These are phyloP conservation scores for Nymphalis polychloros DNA, from an alignment of 2,888 invertebrate species.

Conservation along the genomic window DNA sequence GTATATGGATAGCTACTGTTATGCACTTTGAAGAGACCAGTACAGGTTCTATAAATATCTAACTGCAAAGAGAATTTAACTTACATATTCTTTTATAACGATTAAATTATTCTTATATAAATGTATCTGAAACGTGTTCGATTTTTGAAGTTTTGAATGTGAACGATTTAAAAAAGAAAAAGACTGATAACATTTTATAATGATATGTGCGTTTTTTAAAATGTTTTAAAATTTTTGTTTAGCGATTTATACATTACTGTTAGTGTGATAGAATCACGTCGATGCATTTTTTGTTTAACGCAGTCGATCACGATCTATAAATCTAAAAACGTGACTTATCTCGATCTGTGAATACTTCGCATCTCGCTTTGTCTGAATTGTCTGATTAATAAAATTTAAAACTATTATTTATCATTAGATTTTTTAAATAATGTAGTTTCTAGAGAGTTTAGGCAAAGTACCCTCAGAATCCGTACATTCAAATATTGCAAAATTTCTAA, in stretches of 20 bases:
- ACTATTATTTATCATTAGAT: neutral
- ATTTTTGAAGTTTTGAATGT: neutral
- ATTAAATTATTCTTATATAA: no score
- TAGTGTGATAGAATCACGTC: constrained; percentile 19
- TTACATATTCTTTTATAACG: neutral
- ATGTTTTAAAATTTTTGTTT: neutral
- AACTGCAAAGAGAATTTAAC: neutral
- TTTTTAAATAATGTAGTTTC: neutral
- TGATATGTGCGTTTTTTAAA: no score
- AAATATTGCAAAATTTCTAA: neutral
- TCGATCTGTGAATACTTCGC: constrained; percentile 11
- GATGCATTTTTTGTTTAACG: constrained; percentile 4
- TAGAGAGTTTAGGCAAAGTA: constrained; percentile 1
- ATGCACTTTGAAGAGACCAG: constrained; percentile 24
- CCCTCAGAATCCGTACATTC: neutral
- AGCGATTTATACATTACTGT: neutral
- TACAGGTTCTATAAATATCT: constrained; percentile 30
- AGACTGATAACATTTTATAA: no score
- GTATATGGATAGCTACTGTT: constrained; percentile 22
- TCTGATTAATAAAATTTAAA: neutral
- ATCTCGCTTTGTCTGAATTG: constrained; percentile 10
- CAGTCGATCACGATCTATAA: constrained; percentile 21
- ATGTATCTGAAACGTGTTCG: neutral
- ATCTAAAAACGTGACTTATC: constrained; percentile 30
- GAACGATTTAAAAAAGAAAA: no score